Conservation (phyloP, 2,113 vertebrate genomes). For the Mastomys natalensis region DNA sequence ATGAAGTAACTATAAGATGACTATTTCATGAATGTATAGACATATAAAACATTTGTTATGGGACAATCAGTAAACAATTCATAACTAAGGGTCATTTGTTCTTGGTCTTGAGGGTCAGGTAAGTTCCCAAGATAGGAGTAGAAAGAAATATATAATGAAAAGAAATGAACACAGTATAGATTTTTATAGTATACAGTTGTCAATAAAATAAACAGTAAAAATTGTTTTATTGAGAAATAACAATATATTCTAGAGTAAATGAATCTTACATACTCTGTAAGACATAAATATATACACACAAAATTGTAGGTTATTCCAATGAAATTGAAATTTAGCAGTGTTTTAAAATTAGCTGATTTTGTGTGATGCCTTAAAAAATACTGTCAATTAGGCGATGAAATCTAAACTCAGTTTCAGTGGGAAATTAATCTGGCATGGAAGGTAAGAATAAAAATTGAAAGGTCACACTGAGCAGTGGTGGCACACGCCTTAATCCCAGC, state of each 20-base stretch:
- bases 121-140: neutral
- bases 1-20: neutral
- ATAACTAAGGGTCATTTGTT: neutral
- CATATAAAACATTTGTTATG: neutral
- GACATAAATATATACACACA: neutral
- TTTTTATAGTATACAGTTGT: neutral
- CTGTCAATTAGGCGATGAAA: neutral
- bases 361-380: neutral
- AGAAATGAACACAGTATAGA: neutral
- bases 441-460: neutral
- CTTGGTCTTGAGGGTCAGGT: neutral
- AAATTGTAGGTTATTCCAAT: neutral
- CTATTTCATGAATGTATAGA: neutral
- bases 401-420: neutral
- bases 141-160: neutral
- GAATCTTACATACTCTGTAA: neutral
- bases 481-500: too few species aligned
- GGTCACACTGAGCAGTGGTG: too few species aligned
- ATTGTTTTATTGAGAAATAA: neutral
- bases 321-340: neutral
- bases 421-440: neutral
- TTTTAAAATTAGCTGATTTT: neutral
- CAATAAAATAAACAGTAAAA: neutral
- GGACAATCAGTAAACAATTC: neutral
- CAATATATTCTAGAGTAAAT: neutral